Percentiles rank a stretch among this genome's conserved stretches.
Conservation (phyloP, 2,888 invertebrate genomes). For the Clunio marinus region DNA sequence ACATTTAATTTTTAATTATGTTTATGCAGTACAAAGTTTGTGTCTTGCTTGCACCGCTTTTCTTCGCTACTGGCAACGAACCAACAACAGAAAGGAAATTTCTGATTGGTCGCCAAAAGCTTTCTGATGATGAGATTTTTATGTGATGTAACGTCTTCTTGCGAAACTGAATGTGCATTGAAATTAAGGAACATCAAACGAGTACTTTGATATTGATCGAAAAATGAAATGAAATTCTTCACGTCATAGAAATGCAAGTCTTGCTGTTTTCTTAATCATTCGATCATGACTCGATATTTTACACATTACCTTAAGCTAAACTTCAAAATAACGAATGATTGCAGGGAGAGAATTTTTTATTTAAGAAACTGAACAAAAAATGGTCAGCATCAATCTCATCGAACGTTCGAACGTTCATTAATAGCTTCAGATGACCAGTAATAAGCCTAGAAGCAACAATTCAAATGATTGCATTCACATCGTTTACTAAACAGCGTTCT, state of each 20-base stretch:
- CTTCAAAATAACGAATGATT: conserved; percentile 31
- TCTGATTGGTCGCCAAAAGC: neutral
- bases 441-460: too few relatives aligned
- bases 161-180: neutral
- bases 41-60: neutral
- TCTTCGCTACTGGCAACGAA: neutral
- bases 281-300: neutral
- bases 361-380: neutral
- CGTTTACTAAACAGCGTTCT: too few relatives aligned
- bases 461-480: too few relatives aligned
- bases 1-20: neutral
- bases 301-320: conserved; percentile 28
- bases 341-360: neutral
- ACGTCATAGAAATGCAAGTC: neutral
- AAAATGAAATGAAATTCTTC: neutral
- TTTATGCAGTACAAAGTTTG: neutral
- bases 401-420: too few relatives aligned
- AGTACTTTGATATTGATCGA: neutral
- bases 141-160: neutral
- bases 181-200: neutral
- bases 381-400: too few relatives aligned
- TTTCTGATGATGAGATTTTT: neutral
- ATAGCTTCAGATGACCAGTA: too few relatives aligned
- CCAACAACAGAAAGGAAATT: neutral
- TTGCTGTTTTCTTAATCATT: neutral